A percentile compares a stretch with the other conserved stretches of the same genome.
Conservation (phyloP, 2,888 invertebrate genomes). For the Prosapia bicincta region DNA sequence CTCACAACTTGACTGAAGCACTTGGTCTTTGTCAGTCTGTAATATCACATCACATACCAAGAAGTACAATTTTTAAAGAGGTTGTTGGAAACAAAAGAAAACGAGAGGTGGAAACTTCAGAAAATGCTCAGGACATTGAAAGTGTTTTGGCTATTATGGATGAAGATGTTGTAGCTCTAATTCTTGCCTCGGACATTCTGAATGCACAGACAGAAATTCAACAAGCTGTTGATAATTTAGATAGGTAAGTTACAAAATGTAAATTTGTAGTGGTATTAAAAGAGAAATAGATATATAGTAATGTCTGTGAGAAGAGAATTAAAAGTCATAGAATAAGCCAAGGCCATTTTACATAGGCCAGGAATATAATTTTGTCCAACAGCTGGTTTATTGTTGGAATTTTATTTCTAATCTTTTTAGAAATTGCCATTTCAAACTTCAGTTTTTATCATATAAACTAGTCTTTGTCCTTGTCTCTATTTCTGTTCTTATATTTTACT, state of each 20-base stretch:
- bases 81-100: not conserved
- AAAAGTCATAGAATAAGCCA: too few relatives aligned
- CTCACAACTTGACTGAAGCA: not conserved
- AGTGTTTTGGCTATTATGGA: not conserved
- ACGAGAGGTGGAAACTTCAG: not conserved
- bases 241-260: not conserved
- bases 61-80: not conserved
- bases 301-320: too few relatives aligned
- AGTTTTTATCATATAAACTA: too few relatives aligned
- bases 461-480: too few relatives aligned
- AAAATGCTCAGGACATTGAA: not conserved
- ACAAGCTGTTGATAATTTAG: not conserved
- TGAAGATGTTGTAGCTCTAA: not conserved
- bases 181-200: not conserved
- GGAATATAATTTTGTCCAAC: too few relatives aligned
- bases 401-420: too few relatives aligned
- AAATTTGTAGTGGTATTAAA: too few relatives aligned
- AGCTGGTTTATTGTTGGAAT: too few relatives aligned
- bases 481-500: too few relatives aligned
- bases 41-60: not conserved
- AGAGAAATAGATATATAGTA: too few relatives aligned
- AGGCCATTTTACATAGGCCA: too few relatives aligned
- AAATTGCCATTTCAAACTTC: too few relatives aligned
- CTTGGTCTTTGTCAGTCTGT: not conserved
- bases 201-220: not conserved